Base-by-base conservation (phyloP, 2,113 vertebrate genomes). In the Calidris pugnax region DNA sequence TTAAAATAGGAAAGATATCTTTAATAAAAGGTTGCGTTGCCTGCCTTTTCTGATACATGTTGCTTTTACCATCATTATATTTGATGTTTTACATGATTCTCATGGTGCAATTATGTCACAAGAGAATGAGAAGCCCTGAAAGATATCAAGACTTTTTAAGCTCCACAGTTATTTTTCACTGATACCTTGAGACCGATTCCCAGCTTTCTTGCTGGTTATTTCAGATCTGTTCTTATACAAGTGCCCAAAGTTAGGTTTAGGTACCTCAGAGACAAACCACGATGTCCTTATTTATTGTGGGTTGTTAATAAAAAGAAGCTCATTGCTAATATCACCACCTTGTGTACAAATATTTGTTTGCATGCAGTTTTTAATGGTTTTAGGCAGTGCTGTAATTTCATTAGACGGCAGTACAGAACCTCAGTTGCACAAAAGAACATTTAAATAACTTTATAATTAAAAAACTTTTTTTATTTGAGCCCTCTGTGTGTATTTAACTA, bases 321-420 rank as follows among this genome's bases (percentile, higher is more conserved):
- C 69, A 97, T 96, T 98, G 98, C 96, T 98, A 98, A 98, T 93
- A 98, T 98, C 98, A 97, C 98, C 98, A 98, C 98, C 98, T 98
- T 98, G 98, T 99, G 98, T 99, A 98, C 98, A 98, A 98, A 98
- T 96, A 98, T 93, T 98, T 98, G 97, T 98, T 98, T 98, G 98
- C 98, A 98, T 91, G 96, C 93, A 82, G 79, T 85, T 95, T 96
- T 76, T 80, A 95, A 95, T 63, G 12, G 91, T 82, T 95, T 95
- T 91, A 97, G 82, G 67, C 51, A 85, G 85, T 41, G 93, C 51
- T 78, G 51, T 93, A 87, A 95, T 94, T 95, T 92, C 68, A 82
- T 94, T 90, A 95, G 64, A 43, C 30, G 72, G 35, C 45, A 48
- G 86, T 50, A 80, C 35, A 83, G 89, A 74, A 67, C 53, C 82